Percentiles rank a stretch among this genome's conserved stretches.
Evolutionary conservation across 2,113 vertebrate species (phyloP).

Genomic region (Sitta europaea): DNA sequence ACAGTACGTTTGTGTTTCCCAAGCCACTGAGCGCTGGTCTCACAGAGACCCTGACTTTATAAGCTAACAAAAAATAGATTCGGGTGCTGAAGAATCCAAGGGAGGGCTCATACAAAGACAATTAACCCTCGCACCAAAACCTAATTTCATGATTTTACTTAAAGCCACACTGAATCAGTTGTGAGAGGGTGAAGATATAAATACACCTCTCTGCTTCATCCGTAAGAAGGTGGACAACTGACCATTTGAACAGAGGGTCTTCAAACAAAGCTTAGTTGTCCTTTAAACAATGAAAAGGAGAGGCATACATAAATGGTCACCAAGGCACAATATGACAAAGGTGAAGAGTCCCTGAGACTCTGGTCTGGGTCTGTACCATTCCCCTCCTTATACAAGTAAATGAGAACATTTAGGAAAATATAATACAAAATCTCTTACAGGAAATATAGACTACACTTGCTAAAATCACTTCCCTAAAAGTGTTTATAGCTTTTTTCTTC

Average conservation of each 20-base stretch:
- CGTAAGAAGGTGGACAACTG: constrained; percentile 24
- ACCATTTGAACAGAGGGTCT: not conserved
- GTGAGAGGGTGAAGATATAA: constrained; percentile 36
- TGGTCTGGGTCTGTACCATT: constrained; percentile 73
- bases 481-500: constrained; percentile 75
- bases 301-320: constrained; percentile 68
- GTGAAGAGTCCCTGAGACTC: constrained; percentile 83
- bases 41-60: constrained; percentile 55
- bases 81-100: constrained; percentile 28
- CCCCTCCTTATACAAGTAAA: constrained; percentile 80
- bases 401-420: constrained; percentile 97
- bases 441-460: constrained; percentile 88
- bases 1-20: constrained; percentile 43
- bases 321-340: constrained; percentile 92
- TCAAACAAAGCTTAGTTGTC: constrained; percentile 49
- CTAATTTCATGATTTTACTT: constrained; percentile 33
- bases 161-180: constrained; percentile 44
- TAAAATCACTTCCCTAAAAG: constrained; percentile 75
- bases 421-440: constrained; percentile 95
- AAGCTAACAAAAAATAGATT: constrained; percentile 58
- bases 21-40: constrained; percentile 39
- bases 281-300: constrained; percentile 49
- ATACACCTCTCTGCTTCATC: constrained; percentile 53
- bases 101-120: constrained; percentile 23
- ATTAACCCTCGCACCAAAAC: constrained; percentile 52